Evolutionary conservation across 2,113 vertebrate species (phyloP).

Genomic region (Nerophis lumbriciformis): DNA sequence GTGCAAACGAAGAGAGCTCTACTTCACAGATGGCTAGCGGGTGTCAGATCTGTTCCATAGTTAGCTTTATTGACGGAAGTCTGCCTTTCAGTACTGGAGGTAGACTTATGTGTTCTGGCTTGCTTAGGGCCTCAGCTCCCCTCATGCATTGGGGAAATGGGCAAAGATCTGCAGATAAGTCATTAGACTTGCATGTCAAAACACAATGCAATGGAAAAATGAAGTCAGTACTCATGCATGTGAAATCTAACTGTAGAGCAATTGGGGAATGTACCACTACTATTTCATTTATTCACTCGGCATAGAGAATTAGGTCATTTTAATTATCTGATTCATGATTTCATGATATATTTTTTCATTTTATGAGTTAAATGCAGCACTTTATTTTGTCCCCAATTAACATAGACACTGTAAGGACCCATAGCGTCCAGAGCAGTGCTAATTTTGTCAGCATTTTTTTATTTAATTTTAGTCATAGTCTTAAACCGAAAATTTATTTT

Average conservation of each 20-base stretch:
- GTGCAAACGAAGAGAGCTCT: neutral
- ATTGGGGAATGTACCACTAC: slow-evolving; percentile 27
- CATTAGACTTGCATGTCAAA: slow-evolving; percentile 48
- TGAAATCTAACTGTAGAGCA: slow-evolving; percentile 34
- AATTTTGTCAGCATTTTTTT: too few species aligned
- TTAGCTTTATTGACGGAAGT: slow-evolving; percentile 24
- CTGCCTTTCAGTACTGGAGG: slow-evolving; percentile 19
- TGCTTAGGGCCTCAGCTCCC: slow-evolving; percentile 43
- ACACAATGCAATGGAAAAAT: slow-evolving; percentile 51
- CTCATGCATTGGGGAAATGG: slow-evolving; percentile 33
- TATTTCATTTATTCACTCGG: neutral
- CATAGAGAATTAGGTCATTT: too few species aligned
- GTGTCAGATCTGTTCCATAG: slow-evolving; percentile 12
- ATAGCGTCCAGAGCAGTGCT: too few species aligned
- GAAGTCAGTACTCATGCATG: slow-evolving; percentile 49
- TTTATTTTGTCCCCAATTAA: too few species aligned
- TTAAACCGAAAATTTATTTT: too few species aligned
- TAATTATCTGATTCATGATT: too few species aligned
- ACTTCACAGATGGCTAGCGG: slow-evolving; percentile 19
- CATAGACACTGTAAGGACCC: too few species aligned
- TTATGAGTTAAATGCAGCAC: too few species aligned
- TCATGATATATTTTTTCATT: too few species aligned
- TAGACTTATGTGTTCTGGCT: slow-evolving; percentile 54
- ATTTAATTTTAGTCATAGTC: too few species aligned
- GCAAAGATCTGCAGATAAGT: slow-evolving; percentile 18